phyloP scores from a whole-genome alignment of 1,140 invertebrate species.

The Contarinia nasturtii region DNA sequence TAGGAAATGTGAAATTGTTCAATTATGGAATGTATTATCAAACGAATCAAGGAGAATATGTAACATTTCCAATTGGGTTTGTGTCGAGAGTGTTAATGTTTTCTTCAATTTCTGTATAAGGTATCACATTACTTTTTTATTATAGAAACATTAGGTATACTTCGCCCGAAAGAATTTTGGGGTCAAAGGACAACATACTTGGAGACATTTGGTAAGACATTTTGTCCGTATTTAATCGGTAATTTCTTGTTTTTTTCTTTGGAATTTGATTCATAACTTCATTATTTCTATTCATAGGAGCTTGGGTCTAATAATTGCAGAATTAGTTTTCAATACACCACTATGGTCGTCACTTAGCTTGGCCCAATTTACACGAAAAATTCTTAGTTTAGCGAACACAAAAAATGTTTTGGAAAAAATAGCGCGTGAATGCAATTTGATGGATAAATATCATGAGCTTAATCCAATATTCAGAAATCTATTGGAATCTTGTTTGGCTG shows the following conservation, averaged over 20 bases:
- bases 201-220: slow-evolving; percentile 84
- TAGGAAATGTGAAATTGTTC: slow-evolving; percentile 61
- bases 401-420: slow-evolving; percentile 50
- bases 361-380: slow-evolving; percentile 34
- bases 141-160: slow-evolving; percentile 54
- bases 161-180: slow-evolving; percentile 66
- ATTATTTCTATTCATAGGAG: no score
- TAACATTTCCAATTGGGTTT: slow-evolving; percentile 84
- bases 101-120: slow-evolving; percentile 1
- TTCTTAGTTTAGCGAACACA: slow-evolving; percentile 46
- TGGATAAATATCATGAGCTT: slow-evolving; percentile 40
- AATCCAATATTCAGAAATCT: slow-evolving; percentile 33
- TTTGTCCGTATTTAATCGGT: no score
- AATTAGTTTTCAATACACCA: slow-evolving; percentile 42
- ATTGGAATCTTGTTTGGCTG: slow-evolving; percentile 47
- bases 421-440: slow-evolving; percentile 52
- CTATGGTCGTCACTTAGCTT: slow-evolving; percentile 36
- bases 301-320: slow-evolving; percentile 68
- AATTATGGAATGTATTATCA: slow-evolving; percentile 88
- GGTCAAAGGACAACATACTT: slow-evolving; percentile 39
- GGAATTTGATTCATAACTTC: no score
- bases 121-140: no score
- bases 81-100: slow-evolving; percentile 15
- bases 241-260: no score
- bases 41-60: slow-evolving; percentile 42